phyloP scores from a whole-genome alignment of 2,797 vertebrate species.

The Novumbra hubbsi region DNA sequence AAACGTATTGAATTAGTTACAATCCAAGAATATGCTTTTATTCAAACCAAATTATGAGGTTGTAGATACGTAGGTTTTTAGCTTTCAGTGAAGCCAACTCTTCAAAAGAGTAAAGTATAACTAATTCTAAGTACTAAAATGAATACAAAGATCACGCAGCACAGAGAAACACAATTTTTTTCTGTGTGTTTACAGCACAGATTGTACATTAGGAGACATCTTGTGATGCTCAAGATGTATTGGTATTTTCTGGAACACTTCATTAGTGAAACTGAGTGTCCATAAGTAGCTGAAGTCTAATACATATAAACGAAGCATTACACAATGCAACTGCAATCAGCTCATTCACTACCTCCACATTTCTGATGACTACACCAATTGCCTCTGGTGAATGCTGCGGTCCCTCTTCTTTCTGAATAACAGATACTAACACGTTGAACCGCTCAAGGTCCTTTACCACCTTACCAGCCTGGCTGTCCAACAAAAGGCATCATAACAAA shows the following conservation, averaged over 20 bases:
- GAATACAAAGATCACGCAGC: too few relatives aligned
- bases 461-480: constrained; percentile 1
- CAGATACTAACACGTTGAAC: constrained; percentile 33
- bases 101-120: background rate
- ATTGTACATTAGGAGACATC: too few relatives aligned
- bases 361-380: constrained; percentile 29
- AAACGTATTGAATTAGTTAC: background rate
- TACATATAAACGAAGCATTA: background rate
- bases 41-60: background rate
- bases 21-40: background rate
- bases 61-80: background rate
- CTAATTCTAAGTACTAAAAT: background rate
- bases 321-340: background rate
- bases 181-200: too few relatives aligned
- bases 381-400: constrained; percentile 24
- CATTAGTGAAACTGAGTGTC: background rate
- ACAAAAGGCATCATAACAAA: constrained; percentile 14
- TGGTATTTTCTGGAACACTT: background rate
- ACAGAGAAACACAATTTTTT: too few relatives aligned
- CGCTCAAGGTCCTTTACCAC: constrained; percentile 25
- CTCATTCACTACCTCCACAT: constrained; percentile 12
- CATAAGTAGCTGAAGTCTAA: background rate
- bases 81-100: background rate
- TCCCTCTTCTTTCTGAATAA: constrained; percentile 31
- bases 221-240: background rate